Conservation (phyloP, 1,140 invertebrate species). For the Drosophila insularis region DNA sequence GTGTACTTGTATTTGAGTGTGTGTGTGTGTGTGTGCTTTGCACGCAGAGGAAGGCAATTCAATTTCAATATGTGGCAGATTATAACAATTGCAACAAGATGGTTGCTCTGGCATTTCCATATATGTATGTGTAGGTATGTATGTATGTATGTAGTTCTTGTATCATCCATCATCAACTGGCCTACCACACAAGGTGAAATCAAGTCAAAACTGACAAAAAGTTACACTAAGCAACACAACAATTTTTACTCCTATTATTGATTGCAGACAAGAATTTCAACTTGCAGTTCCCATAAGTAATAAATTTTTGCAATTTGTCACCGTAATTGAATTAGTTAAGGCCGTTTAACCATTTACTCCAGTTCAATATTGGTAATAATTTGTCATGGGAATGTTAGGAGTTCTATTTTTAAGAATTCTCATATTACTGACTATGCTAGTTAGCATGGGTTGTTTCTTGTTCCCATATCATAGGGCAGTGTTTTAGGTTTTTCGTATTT, state of each 20-base stretch:
- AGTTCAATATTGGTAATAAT: not conserved
- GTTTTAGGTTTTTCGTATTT: too few relatives aligned
- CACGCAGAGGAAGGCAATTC: constrained; percentile 35
- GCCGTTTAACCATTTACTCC: not conserved
- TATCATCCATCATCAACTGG: not conserved
- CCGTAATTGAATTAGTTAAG: not conserved
- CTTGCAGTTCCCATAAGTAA: not conserved
- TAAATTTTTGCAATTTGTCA: not conserved
- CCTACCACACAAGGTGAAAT: constrained; percentile 12
- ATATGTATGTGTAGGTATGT: not conserved
- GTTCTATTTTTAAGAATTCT: not conserved
- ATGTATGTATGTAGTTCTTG: constrained; percentile 10
- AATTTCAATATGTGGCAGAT: constrained; percentile 60
- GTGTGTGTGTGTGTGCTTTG: constrained; percentile 28
- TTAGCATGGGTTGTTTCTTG: too few relatives aligned
- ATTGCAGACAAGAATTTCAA: too few relatives aligned
- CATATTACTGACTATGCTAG: too few relatives aligned
- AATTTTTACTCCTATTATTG: too few relatives aligned
- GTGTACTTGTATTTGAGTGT: constrained; percentile 23
- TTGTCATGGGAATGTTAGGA: not conserved
- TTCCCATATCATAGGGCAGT: too few relatives aligned
- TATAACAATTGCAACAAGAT: constrained; percentile 48
- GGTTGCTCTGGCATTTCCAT: constrained; percentile 18
- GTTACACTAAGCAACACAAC: constrained; percentile 6
- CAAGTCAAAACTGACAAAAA: constrained; percentile 2